A percentile compares a stretch with the other conserved stretches of the same genome.
Conservation (phyloP, 2,888 invertebrate genomes). For the Scrobipalpa costella region DNA sequence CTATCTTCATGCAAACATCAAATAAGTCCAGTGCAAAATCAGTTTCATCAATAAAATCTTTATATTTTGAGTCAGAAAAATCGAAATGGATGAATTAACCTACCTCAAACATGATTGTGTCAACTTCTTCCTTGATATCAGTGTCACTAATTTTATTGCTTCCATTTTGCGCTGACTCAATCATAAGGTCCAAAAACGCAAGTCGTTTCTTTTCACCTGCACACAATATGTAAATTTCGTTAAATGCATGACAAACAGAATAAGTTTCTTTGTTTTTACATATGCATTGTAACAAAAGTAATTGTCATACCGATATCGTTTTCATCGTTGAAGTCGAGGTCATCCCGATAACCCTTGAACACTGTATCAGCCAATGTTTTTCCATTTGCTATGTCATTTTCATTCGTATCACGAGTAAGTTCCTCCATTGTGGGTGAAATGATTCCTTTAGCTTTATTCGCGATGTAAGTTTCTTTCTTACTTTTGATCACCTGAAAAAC, state of each 20-base stretch:
- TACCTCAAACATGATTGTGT: slow-evolving; percentile 94
- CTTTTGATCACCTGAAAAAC: slow-evolving; percentile 77
- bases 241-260: not conserved
- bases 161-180: slow-evolving; percentile 91
- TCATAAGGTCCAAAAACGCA: slow-evolving; percentile 93
- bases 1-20: not conserved
- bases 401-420: slow-evolving; percentile 58
- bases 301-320: slow-evolving; percentile 83
- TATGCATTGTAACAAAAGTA: not conserved
- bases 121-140: slow-evolving; percentile 93
- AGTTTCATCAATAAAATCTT: too few species aligned
- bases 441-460: slow-evolving; percentile 72
- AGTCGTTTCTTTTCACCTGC: slow-evolving; percentile 89
- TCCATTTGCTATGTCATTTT: slow-evolving; percentile 45
- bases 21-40: too few species aligned
- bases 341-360: slow-evolving; percentile 86
- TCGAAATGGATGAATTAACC: slow-evolving; percentile 12
- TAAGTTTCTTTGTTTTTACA: not conserved
- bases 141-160: slow-evolving; percentile 85
- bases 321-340: slow-evolving; percentile 90
- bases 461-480: slow-evolving; percentile 82
- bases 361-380: slow-evolving; percentile 72
- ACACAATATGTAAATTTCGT: slow-evolving; percentile 15
- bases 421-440: slow-evolving; percentile 65
- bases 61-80: too few species aligned